Base-by-base conservation (phyloP, 1,140 invertebrate species). In the Pectinophora gossypiella region DNA sequence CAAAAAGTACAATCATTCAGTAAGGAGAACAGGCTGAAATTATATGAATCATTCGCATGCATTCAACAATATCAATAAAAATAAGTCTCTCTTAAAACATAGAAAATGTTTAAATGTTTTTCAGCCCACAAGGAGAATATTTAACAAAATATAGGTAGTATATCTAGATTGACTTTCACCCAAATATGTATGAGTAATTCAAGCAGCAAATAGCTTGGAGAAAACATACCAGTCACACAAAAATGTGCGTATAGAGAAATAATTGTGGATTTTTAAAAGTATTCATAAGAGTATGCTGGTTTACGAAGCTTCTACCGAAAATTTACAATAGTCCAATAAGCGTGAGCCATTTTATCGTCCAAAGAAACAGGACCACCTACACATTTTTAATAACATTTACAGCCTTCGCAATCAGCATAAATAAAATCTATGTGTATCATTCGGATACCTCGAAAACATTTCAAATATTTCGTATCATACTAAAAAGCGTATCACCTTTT, bases 291-390 rank as follows among this genome's bases (percentile, higher is more conserved):
- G n/a, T n/a, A n/a, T n/a, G n/a, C n/a, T n/a, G n/a, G n/a, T n/a
- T n/a, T n/a, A n/a, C n/a, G n/a, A n/a, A n/a, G n/a, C n/a, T n/a
- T n/a, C n/a, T n/a, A n/a, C n/a, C n/a, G n/a, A n/a, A n/a, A n/a
- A n/a, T n/a, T n/a, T n/a, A n/a, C n/a, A n/a, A n/a, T n/a, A n/a
- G n/a, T n/a, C n/a, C 27, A 32, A 32, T 32, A 45, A 35, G 51
- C 47, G n/a, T 40, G 36, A 59, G 54, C 48, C 56, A 64, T 61
- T 45, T 38, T 56, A 55, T n/a, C 16, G 47, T 19, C 16, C 23
- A 38, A 10, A 48, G 55, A 77, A 65, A 55, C 60, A 58, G 48
- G 61, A 51, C 60, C 72, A 62, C 76, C 76, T 72, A 77, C 76
- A 66, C 72, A 59, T 21, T 40, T 45, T 50, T 16, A 9, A 44